phyloP scores from a whole-genome alignment of 2,113 vertebrate species.

The Campylomormyrus numenius region DNA sequence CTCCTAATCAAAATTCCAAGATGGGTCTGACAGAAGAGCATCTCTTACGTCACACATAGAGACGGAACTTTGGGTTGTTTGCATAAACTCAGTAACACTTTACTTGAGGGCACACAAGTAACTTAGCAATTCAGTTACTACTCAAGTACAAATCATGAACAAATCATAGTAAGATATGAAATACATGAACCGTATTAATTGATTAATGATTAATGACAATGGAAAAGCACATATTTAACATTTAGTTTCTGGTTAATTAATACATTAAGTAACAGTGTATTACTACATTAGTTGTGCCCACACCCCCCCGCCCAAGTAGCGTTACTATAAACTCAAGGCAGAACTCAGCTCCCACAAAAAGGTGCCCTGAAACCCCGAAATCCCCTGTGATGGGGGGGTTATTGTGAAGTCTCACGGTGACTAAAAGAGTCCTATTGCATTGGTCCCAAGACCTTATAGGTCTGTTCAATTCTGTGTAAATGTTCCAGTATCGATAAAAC shows the following conservation, averaged over 20 bases:
- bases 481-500: neutral
- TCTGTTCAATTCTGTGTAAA: constrained; percentile 5
- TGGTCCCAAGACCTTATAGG: neutral
- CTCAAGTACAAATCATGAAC: neutral
- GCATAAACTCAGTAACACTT: neutral
- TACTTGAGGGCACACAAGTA: neutral
- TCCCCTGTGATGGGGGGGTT: neutral
- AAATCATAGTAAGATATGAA: neutral
- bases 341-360: neutral
- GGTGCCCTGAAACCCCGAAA: neutral
- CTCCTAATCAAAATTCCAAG: neutral
- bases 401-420: neutral
- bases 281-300: neutral
- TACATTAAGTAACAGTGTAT: neutral
- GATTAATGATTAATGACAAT: neutral
- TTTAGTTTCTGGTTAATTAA: neutral
- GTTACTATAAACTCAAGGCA: neutral
- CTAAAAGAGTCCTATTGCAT: neutral
- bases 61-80: neutral
- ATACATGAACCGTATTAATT: neutral
- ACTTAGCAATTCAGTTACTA: neutral
- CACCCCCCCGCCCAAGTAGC: too few species aligned
- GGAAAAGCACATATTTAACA: neutral
- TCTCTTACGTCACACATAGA: neutral
- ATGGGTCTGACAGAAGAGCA: neutral